phyloP scores from a whole-genome alignment of 2,113 vertebrate genomes.

The Carassius gibelio region DNA sequence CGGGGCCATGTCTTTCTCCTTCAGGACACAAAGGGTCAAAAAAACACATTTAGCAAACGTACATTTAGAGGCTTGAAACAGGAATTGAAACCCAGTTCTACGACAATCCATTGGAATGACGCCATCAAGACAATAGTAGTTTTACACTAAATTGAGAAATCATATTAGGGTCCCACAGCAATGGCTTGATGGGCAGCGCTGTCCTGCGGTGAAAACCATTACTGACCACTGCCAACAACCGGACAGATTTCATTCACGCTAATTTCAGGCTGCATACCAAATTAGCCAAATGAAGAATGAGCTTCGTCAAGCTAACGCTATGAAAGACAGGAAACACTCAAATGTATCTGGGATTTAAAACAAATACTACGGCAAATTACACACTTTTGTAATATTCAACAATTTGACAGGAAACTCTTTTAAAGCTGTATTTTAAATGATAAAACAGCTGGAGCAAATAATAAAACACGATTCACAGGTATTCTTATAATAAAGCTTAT shows the following conservation, averaged over 20 bases:
- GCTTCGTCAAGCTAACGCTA: slow-evolving; percentile 38
- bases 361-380: slow-evolving; percentile 26
- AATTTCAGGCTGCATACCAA: slow-evolving; percentile 70
- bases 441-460: slow-evolving; percentile 20
- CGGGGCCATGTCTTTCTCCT: slow-evolving; percentile 88
- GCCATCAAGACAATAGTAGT: background rate
- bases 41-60: background rate
- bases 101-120: background rate
- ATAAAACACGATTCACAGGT: background rate
- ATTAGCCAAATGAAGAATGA: slow-evolving; percentile 57
- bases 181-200: slow-evolving; percentile 67
- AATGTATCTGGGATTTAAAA: slow-evolving; percentile 22
- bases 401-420: background rate
- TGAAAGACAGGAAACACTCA: background rate
- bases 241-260: slow-evolving; percentile 68
- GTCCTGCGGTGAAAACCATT: slow-evolving; percentile 70
- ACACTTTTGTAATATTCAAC: background rate
- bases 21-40: slow-evolving; percentile 43
- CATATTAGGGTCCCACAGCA: slow-evolving; percentile 60
- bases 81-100: background rate
- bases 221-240: slow-evolving; percentile 70
- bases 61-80: background rate
- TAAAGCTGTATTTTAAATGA: background rate
- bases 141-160: slow-evolving; percentile 65
- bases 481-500: too few species aligned